Evolutionary conservation across 2,797 vertebrate genomes (phyloP), one percentile per base, ranked within the genome.

Genomic region (Antrozous pallidus): DNA sequence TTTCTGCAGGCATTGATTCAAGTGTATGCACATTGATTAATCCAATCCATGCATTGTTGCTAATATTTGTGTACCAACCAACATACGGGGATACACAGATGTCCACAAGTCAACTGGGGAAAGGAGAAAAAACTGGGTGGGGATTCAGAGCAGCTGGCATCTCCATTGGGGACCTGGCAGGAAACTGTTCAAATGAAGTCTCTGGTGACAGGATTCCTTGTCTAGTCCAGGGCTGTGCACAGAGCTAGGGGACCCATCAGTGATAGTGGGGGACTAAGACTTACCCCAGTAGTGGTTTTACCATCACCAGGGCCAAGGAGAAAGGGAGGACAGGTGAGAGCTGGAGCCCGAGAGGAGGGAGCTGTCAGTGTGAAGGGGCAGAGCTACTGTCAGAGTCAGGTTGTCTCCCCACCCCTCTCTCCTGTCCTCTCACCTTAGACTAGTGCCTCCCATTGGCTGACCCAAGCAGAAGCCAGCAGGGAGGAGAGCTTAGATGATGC

Each of bases 21-120:
- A 20, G 20, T 10, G 8, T 16, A 5, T 6, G 2, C 2, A 0
- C 9, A 38, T n/a, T 47, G 28, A 14, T 12, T 1, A 17, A 20
- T 13, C 40, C 10, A 7, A 12, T 47, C 18, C 10, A 61, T 61
- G 58, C 28, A 14, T 61, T 26, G 13, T 31, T 33, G 61, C 61
- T 65, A 65, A 65, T n/a, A n/a, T 65, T n/a, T 63, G 61, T n/a
- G 61, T 31, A 13, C 1, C 56, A 58, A 58, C 26, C 56, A 28
- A 28, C 26, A 0, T 58, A 28, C 20, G 1, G 56, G 12, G 9
- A 22, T 2, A 24, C 9, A 2, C 1, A 85, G 9, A 6, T 10
- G 56, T 28, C 28, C 28, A 18, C 10, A 17, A 13, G 42, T 22
- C 49, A 10, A 6, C 20, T 17, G 0, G 3, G 8, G 9, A 49